Base-by-base conservation (phyloP, 2,113 vertebrate species). In the Clarias macrocephalus region DNA sequence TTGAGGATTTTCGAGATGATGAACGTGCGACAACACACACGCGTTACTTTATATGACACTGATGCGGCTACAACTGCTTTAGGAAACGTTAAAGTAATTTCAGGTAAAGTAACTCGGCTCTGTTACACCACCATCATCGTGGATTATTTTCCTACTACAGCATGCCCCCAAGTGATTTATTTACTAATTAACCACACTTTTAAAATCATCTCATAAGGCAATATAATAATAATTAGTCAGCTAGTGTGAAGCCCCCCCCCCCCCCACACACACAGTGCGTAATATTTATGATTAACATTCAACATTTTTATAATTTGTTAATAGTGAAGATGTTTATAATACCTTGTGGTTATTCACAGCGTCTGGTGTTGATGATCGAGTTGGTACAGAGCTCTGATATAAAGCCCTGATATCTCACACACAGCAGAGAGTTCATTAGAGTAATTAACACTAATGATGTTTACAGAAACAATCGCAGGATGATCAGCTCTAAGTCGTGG, bases 1-100 rank as follows among this genome's bases (percentile, higher is more conserved):
- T 80, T 62, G 60, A 70, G 59, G 63, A 68, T 85, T 88, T 75
- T 80, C 57, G 72, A 23, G 68, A 9, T 79, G 68, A 59, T 5
- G 30, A 59, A 59, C 54, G 62, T 70, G 56, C 65, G 28, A 13
- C n/a, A 11, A 65, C 23, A n/a, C 62, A 8, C 62, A 25, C 62
- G 60, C 8, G 3, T n/a, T 65, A 65, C 62, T 63, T 25, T 63
- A 63, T 25, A 25, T 25, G 0, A 9, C 23, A 25, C 62, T 8
- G 9, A 3, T 2, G 23, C 23, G 25, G 62, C 23, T 25, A 9
- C 10, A 25, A 63, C 21, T 23, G 62, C 25, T 63, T n/a, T 63
- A 25, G 62, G 62, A 12, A 63, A 25, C 6, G 6, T 7, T 42
- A 42, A 3, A 42, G 42, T 42, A 42, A 42, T 0, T 42, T 7